Percentiles rank a stretch among this genome's conserved stretches.
phyloP scores from a whole-genome alignment of 2,797 vertebrate genomes.

The Podargus strigoides region DNA sequence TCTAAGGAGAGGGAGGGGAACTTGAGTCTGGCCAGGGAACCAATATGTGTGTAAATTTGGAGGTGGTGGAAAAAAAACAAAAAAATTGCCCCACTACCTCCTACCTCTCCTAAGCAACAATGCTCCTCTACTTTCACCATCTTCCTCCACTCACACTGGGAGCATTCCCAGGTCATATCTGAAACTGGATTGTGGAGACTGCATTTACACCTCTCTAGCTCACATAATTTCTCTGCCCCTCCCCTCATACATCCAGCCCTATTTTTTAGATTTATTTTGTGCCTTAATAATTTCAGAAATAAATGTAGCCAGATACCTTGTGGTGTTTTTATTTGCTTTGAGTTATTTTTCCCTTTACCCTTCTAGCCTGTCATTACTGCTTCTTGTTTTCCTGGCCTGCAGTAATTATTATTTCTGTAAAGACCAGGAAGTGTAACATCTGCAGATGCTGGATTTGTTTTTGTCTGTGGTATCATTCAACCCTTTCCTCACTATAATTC shows the following conservation, averaged over 20 bases:
- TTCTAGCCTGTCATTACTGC: not conserved
- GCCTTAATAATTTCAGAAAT: conserved; percentile 76
- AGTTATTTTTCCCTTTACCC: conserved; percentile 20
- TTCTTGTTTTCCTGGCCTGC: conserved; percentile 3
- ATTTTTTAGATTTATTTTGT: conserved; percentile 76
- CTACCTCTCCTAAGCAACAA: not conserved
- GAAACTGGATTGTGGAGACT: conserved; percentile 28
- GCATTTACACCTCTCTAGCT: not conserved
- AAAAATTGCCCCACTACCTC: not conserved
- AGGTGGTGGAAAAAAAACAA: not conserved
- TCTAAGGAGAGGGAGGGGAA: not conserved
- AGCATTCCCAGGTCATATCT: not conserved
- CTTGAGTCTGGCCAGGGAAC: not conserved
- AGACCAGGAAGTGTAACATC: not conserved
- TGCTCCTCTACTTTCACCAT: not conserved
- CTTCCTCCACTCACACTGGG: not conserved
- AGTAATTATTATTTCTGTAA: not conserved
- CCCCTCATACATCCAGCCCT: conserved; percentile 19
- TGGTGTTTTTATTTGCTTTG: conserved; percentile 40
- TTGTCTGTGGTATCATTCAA: not conserved
- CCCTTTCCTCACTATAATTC: not conserved
- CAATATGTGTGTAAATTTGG: not conserved
- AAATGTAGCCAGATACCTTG: conserved; percentile 62
- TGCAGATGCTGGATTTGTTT: not conserved
- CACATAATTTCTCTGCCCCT: not conserved